Base-by-base conservation (phyloP, 2,113 vertebrate species). In the Grantiella picta region DNA sequence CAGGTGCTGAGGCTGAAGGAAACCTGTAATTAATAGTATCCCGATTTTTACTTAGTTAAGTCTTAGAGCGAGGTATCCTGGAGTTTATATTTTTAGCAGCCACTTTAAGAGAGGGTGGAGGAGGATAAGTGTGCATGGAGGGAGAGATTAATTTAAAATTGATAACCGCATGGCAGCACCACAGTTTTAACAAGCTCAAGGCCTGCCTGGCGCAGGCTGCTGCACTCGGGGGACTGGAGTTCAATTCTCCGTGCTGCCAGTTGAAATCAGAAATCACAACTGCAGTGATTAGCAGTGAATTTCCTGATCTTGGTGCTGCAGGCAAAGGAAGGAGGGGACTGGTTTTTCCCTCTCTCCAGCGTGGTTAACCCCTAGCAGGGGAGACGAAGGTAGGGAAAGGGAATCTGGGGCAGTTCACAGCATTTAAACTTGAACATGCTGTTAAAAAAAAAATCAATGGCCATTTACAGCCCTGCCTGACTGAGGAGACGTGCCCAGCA, bases 261-360 rank as follows among this genome's bases (percentile, higher is more conserved):
- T 92, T 97, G 98, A 98, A 98, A 98, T 98, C 98, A 98, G 97
- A 96, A 98, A 98, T 98, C 98, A 98, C 98, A 98, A 98, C 97
- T 88, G 50, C 96, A 96, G 97, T 98, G 98, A 98, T 98, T 98
- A 98, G 98, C 97, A 97, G 94, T 98, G 98, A 98, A 96, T 98
- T 97, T 98, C 98, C 98, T 94, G 96, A 97, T 98, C 98, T 97
- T 80, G 31, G 27, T 78, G 96, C 98, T 89, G 85, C 77, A 84
- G 97, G 97, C 97, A 73, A 96, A 94, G 91, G 73, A 90, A 96
- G 94, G 94, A 92, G 95, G 76, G 76, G 89, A 69, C 72, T 92
- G 88, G 1, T 89, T 84, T 95, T 35, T 27, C 79, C 31, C 40
- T n/a, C 0, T 96, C 86, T 94, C 63, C 40, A 36, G 87, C 11